Percentiles rank a stretch among this genome's conserved stretches.
These are phyloP conservation scores for Lanistes nyassanus DNA, from an alignment of 1,140 invertebrate genomes.

Conservation along the genomic window DNA sequence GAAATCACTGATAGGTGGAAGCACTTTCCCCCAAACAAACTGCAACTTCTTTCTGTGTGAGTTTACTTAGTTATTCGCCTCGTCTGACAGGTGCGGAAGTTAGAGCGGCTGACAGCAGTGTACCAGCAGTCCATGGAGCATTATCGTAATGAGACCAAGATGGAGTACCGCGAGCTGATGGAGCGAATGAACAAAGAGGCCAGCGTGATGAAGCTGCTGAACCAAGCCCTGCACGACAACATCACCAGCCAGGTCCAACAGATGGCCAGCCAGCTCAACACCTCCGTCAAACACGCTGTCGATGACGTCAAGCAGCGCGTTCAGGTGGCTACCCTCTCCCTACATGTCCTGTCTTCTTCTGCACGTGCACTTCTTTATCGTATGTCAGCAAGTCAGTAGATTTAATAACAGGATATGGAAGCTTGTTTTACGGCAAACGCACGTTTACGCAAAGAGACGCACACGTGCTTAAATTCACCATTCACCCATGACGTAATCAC, in stretches of 20 bases:
- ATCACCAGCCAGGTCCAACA: constrained; percentile 7
- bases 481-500: no score
- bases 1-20: no score
- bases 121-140: constrained; percentile 36
- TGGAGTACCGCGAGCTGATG: constrained; percentile 31
- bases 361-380: no score
- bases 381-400: no score
- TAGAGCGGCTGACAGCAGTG: constrained; percentile 30
- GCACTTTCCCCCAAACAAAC: no score
- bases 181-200: constrained; percentile 26
- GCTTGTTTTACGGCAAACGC: no score
- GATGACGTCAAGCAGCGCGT: constrained; percentile 14
- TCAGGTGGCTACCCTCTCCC: neutral
- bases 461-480: no score
- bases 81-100: constrained; percentile 20
- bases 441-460: no score
- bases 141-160: constrained; percentile 40
- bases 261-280: constrained; percentile 19
- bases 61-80: no score
- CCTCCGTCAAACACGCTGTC: constrained; percentile 14
- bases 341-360: no score
- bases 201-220: constrained; percentile 1
- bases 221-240: constrained; percentile 14
- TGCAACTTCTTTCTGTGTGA: no score
- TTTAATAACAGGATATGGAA: no score